Conservation (phyloP, 2,888 invertebrate species). For the Seladonia tumulorum region DNA sequence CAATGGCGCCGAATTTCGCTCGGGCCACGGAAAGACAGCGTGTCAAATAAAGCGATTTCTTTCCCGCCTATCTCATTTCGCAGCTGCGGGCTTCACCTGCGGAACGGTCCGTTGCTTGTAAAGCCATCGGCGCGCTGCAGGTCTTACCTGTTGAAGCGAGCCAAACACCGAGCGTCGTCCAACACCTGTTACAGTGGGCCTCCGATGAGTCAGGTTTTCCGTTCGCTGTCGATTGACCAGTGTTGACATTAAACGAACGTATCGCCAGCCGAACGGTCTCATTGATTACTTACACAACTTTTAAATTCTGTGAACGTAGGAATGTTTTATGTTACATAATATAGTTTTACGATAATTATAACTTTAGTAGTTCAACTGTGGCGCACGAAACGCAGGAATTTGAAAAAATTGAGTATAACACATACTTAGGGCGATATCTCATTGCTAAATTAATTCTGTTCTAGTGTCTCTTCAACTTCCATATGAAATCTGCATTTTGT, state of each 20-base stretch:
- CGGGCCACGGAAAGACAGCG: conserved; percentile 35
- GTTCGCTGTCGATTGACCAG: conserved; percentile 38
- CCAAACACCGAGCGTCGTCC: conserved; percentile 64
- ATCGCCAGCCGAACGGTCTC: conserved; percentile 19
- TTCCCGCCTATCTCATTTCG: conserved; percentile 55
- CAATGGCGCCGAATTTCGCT: conserved; percentile 30
- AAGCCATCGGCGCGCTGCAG: conserved; percentile 57
- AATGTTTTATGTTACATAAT: too few relatives aligned
- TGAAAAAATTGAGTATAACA: too few relatives aligned
- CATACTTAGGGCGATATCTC: too few relatives aligned
- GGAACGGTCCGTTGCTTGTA: conserved; percentile 70
- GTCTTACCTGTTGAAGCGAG: conserved; percentile 72
- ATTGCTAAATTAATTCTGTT: too few relatives aligned
- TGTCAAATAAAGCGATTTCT: conserved; percentile 73
- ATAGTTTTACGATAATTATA: too few relatives aligned
- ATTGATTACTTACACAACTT: too few relatives aligned
- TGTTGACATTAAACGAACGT: conserved; percentile 43
- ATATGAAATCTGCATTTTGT: too few relatives aligned
- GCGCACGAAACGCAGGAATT: too few relatives aligned
- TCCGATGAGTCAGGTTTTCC: conserved; percentile 62
- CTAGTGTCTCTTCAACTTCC: too few relatives aligned
- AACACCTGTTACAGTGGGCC: conserved; percentile 71
- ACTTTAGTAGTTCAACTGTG: too few relatives aligned
- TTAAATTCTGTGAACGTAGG: too few relatives aligned
- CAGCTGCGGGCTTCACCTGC: conserved; percentile 76